A percentile compares a stretch with the other conserved stretches of the same genome.
Evolutionary conservation across 2,113 vertebrate genomes (phyloP).

Genomic region (Aptenodytes patagonicus): DNA sequence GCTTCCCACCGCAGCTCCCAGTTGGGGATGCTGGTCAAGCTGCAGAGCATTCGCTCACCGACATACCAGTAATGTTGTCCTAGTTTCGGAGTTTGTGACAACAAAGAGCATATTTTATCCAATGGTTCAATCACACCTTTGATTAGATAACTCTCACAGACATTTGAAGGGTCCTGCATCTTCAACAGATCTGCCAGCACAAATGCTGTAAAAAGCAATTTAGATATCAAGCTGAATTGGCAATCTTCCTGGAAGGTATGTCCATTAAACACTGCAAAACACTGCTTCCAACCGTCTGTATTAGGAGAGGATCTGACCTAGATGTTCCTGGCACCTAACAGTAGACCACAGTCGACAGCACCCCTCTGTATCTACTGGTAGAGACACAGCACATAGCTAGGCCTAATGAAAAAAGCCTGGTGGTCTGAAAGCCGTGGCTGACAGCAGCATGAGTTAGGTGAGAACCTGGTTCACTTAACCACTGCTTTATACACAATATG

Average conservation of each 20-base stretch:
- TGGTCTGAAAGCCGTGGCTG: background rate
- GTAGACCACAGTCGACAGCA: background rate
- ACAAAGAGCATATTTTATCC: background rate
- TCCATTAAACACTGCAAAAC: background rate
- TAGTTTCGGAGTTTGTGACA: background rate
- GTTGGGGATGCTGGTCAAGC: background rate
- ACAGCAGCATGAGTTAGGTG: background rate
- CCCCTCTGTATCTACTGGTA: background rate
- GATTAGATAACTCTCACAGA: background rate
- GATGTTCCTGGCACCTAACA: background rate
- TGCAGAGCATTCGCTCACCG: background rate
- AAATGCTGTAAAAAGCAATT: background rate
- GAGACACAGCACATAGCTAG: background rate
- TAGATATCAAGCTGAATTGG: background rate
- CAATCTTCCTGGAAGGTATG: background rate
- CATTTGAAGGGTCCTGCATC: background rate
- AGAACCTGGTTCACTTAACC: background rate
- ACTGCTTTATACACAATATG: background rate
- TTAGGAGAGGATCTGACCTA: background rate
- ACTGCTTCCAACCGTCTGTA: background rate
- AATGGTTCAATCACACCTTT: background rate
- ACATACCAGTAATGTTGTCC: background rate
- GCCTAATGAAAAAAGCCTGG: background rate
- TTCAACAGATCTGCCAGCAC: background rate
- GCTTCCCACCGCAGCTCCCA: background rate